Percentiles rank a stretch among this genome's conserved stretches.
These are phyloP conservation scores for Xanthorhoe designata DNA, from an alignment of 2,888 invertebrate genomes.

Conservation along the genomic window DNA sequence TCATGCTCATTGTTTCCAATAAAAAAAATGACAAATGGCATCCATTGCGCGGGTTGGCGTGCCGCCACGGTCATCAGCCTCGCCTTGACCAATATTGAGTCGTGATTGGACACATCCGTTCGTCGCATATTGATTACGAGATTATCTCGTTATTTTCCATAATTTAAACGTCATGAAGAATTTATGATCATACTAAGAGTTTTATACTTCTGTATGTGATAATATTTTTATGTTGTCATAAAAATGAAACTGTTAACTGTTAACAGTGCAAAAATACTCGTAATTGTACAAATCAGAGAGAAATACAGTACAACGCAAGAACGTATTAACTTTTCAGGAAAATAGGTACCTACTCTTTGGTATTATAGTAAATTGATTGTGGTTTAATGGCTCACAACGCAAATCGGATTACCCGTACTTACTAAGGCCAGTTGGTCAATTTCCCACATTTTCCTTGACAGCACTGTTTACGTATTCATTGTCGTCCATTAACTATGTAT, in stretches of 20 bases:
- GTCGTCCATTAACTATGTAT: slow-evolving; percentile 12
- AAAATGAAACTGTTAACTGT: background rate
- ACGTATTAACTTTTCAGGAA: background rate
- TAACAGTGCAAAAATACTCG: background rate
- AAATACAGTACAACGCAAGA: background rate
- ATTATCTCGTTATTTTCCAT: slow-evolving; percentile 58
- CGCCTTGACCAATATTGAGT: slow-evolving; percentile 81
- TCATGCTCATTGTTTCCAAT: slow-evolving; percentile 63
- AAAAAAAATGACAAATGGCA: slow-evolving; percentile 73
- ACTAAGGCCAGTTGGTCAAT: slow-evolving; percentile 48
- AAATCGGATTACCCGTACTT: background rate
- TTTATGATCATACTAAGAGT: slow-evolving; percentile 23
- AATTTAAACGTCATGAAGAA: slow-evolving; percentile 45
- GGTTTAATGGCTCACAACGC: slow-evolving; percentile 1
- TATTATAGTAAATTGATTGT: background rate
- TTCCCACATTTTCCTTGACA: slow-evolving; percentile 55
- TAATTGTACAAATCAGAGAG: background rate
- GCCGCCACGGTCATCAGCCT: slow-evolving; percentile 77
- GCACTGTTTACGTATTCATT: slow-evolving; percentile 43
- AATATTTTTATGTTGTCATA: background rate
- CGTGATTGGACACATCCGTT: slow-evolving; percentile 66
- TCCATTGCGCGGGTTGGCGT: slow-evolving; percentile 73
- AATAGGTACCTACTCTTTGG: background rate
- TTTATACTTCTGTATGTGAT: background rate
- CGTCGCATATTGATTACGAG: slow-evolving; percentile 67